phyloP scores from a whole-genome alignment of 2,888 invertebrate species.

The Diaphora mendica region DNA sequence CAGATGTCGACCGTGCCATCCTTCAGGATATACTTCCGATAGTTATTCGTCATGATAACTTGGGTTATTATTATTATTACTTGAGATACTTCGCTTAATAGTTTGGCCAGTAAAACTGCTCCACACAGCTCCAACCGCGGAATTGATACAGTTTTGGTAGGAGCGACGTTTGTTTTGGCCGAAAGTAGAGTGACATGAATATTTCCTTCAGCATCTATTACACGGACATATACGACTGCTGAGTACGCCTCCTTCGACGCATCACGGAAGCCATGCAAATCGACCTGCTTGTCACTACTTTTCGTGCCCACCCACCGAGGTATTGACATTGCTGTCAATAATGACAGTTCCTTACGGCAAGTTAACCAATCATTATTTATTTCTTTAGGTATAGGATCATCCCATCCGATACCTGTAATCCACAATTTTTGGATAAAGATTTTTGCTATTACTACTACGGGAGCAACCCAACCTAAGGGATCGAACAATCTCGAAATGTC shows the following conservation, averaged over 20 bases:
- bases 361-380: neutral
- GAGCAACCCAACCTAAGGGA: no score
- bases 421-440: no score
- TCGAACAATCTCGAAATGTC: no score
- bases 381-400: neutral
- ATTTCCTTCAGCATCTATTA: no score
- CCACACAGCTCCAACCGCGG: conserved; percentile 8
- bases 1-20: no score
- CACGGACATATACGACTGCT: no score
- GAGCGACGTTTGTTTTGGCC: no score
- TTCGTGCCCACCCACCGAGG: neutral
- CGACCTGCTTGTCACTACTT: neutral
- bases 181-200: no score
- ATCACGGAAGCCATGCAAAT: no score
- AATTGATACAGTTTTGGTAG: conserved; percentile 3
- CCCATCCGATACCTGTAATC: conserved; percentile 2
- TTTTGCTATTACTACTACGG: neutral
- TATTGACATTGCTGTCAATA: neutral
- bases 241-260: no score
- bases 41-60: neutral
- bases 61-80: neutral
- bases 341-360: neutral
- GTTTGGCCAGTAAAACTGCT: conserved; percentile 3
- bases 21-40: no score
- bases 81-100: neutral